Base-by-base conservation (phyloP, 2,113 vertebrate genomes). In the Lophotis ruficrista region DNA sequence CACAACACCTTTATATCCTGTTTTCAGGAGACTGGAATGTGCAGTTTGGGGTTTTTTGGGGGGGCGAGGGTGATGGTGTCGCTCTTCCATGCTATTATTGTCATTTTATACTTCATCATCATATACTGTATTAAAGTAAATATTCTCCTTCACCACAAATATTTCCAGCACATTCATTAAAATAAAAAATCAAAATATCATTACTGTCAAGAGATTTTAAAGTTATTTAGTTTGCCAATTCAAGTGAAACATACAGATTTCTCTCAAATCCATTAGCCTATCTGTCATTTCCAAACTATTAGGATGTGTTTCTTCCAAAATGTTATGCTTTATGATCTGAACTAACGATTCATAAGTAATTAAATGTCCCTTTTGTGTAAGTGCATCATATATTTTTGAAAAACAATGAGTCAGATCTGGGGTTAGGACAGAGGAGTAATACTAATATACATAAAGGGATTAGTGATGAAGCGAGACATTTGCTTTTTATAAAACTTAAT, bases 31-130 rank as follows among this genome's bases (percentile, higher is more conserved):
- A 64, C 9, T 25, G 14, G 24, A 54, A 10, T 4, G 0, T 19
- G 21, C 9, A 9, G 17, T 14, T 61, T 37, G 5, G 3, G 28
- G 51, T 37, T 37, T 50, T 41, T 51, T 11, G 3, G 2, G 16
- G 1, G 2, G 3, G 6, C 6, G 53, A 28, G 8, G 14, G 4
- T 10, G 19, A 7, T 22, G 9, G 5, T 37, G n/a, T 28, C 10
- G 22, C 15, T 54, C 31, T 51, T 78, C 27, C 8, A 56, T 30
- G 6, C 4, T 57, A 9, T 11, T 51, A 53, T 0, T 50, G 28
- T 12, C 3, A 62, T 72, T 77, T 65, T 61, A 82, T 23, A 60
- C 7, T 45, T 71, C 17, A 76, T 14, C 14, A 65, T 21, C 7
- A 3, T 21, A 80, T 15, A 17, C 4, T 43, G 13, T 9, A 8